Base-by-base conservation (phyloP, 2,113 vertebrate genomes). In the Cisticola juncidis region DNA sequence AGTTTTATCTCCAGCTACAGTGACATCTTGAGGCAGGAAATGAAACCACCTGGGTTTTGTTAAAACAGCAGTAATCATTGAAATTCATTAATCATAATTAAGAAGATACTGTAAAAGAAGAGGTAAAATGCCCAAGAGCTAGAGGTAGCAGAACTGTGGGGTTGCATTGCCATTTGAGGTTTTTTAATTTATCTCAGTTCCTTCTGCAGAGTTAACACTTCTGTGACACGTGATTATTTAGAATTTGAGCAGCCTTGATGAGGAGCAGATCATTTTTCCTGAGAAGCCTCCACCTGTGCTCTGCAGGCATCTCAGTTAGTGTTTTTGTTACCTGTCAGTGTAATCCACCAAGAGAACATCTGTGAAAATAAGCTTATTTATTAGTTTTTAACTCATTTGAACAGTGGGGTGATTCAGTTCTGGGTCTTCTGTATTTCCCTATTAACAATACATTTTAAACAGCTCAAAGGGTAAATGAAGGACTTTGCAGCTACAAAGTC, bases 21-120 rank as follows among this genome's bases (percentile, higher is more conserved):
- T 91, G 95, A 95, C 66, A 78, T 84, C 93, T 92, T 92, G 83
- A 95, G 95, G 91, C 25, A 10, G 64, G 20, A 92, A 89, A 42
- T 64, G 13, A 90, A 93, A 91, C 26, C 47, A 25, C 38, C 14
- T 71, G 44, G 0, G 3, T 57, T 93, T 91, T 58, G 23, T 90
- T 88, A 73, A 64, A 90, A 48, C 14, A 74, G 53, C 56, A 61
- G 40, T 31, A 61, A 61, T 60, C 21, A 9, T 8, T 81, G 57
- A 76, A 87, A 76, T 79, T 60, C 62, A 50, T 79, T 83, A 64
- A 45, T 87, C 61, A 35, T 69, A 69, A 81, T 85, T 57, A 61
- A 81, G 60, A 33, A 12, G 28, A 44, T 64, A 21, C 9, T 88
- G 44, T 68, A 68, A 86, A 83, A 93, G 38, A 19, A 70, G 64